Base-by-base conservation (phyloP, 2,888 invertebrate genomes). In the Drosophila hamatofila region DNA sequence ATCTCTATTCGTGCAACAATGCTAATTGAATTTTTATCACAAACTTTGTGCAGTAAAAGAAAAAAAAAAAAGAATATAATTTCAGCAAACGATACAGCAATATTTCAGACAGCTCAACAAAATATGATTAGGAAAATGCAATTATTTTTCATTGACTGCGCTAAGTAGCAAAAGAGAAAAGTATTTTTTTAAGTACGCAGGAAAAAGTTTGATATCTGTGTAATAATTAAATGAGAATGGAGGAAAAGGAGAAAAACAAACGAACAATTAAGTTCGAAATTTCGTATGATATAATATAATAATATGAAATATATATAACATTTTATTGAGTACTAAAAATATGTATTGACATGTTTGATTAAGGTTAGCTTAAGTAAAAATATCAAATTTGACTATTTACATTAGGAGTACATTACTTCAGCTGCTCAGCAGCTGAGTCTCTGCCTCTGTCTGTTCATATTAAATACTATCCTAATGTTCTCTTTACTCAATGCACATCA, bases 41-140 rank as follows among this genome's bases (percentile, higher is more conserved):
- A 49, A 18, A 30, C 30, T 49, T 49, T 46, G 21, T 18, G 44
- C 58, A 37, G 27, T 0, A 23, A 16, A 37, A 18, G 11, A 9
- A 3, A 23, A 25, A n/a, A n/a, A 16, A 23, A 37, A 14, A 27
- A 4, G 30, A 3, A 30, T 11, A 21, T 35, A 9, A 9, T 35
- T 51, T 35, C 21, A 23, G 23, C 51, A 21, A 51, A 23, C 18
- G 16, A 21, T 2, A 35, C 25, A 49, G 16, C 33, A 56, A 61
- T 56, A 46, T 44, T 59, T 60, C 6, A 6, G 9, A 37, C 30
- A 30, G 8, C 30, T 44, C 39, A 18, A 27, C 12, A 21, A 27
- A 65, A 66, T 52, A 23, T 42, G 37, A 62, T 75, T 56, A 44
- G 18, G 30, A 58, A 55, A 41, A 80, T 44, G 16, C 66, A 60